Conservation (phyloP, 2,888 invertebrate species). For the Rhodophaea formosa region DNA sequence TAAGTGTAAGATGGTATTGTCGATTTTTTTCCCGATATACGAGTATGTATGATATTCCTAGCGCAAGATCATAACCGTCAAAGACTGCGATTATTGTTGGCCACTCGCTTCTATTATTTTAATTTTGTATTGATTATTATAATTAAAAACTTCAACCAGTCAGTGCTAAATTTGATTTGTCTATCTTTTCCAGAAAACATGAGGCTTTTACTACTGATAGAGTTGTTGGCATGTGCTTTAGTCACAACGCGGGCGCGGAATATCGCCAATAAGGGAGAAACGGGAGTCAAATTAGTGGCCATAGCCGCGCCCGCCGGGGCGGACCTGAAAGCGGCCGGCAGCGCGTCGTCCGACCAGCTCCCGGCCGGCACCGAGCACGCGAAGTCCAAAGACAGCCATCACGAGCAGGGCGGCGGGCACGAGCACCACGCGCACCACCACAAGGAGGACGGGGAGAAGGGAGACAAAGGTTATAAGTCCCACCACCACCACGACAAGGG, state of each 20-base stretch:
- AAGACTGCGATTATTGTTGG: too few species aligned
- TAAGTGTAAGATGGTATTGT: too few species aligned
- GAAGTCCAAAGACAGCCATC: constrained; percentile 71
- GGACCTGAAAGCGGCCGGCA: constrained; percentile 38
- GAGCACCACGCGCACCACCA: constrained; percentile 86
- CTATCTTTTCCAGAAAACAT: constrained; percentile 45
- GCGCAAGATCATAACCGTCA: too few species aligned
- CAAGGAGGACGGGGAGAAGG: constrained; percentile 87
- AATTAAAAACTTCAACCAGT: neutral
- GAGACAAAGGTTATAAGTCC: constrained; percentile 89
- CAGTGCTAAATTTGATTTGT: constrained; percentile 15
- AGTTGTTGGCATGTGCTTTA: constrained; percentile 53
- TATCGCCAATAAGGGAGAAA: constrained; percentile 52
- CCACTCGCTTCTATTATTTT: too few species aligned
- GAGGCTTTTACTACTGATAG: constrained; percentile 57
- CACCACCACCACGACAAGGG: constrained; percentile 90
- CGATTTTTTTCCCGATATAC: too few species aligned
- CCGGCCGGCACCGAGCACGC: constrained; percentile 77
- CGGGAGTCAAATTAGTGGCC: constrained; percentile 33
- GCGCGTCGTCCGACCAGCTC: constrained; percentile 53
- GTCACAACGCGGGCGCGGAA: constrained; percentile 55
- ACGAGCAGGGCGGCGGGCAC: constrained; percentile 85
- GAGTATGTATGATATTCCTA: too few species aligned
- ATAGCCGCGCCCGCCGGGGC: constrained; percentile 36
- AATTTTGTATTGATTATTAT: too few species aligned